These are phyloP conservation scores for Ctenomys sociabilis DNA, from an alignment of 2,113 vertebrate genomes.

Conservation along the genomic window DNA sequence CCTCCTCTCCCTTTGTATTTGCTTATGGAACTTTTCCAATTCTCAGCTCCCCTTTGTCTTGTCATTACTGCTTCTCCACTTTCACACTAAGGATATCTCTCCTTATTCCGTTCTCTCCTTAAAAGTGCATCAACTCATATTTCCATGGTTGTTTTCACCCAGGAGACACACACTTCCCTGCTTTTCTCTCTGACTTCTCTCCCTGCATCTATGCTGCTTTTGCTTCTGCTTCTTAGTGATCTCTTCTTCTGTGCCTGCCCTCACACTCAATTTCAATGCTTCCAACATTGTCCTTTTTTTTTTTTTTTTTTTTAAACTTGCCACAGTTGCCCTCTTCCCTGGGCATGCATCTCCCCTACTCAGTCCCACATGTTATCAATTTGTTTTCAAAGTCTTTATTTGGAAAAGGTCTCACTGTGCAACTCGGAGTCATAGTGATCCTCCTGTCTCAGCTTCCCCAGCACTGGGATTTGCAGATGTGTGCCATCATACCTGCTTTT, in stretches of 20 bases:
- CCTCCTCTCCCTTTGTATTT: too few relatives aligned
- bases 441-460: too few relatives aligned
- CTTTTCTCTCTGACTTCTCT: background rate
- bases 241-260: too few relatives aligned
- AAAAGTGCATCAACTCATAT: rapidly evolving
- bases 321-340: background rate
- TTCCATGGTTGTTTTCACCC: rapidly evolving
- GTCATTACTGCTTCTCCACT: rapidly evolving
- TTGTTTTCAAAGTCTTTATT: too few relatives aligned
- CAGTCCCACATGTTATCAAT: too few relatives aligned
- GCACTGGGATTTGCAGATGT: too few relatives aligned
- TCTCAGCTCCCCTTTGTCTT: too few relatives aligned
- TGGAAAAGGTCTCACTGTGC: too few relatives aligned
- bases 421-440: too few relatives aligned
- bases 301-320: background rate
- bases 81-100: background rate
- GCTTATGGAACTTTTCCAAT: too few relatives aligned
- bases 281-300: too few relatives aligned
- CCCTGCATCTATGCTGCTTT: background rate
- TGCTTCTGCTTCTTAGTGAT: background rate
- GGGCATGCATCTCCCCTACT: rapidly evolving
- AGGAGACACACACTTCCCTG: background rate
- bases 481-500: too few relatives aligned
- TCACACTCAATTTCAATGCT: background rate
- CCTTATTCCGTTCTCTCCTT: background rate